Base-by-base conservation (phyloP, 2,888 invertebrate genomes). In the Noctua comes region DNA sequence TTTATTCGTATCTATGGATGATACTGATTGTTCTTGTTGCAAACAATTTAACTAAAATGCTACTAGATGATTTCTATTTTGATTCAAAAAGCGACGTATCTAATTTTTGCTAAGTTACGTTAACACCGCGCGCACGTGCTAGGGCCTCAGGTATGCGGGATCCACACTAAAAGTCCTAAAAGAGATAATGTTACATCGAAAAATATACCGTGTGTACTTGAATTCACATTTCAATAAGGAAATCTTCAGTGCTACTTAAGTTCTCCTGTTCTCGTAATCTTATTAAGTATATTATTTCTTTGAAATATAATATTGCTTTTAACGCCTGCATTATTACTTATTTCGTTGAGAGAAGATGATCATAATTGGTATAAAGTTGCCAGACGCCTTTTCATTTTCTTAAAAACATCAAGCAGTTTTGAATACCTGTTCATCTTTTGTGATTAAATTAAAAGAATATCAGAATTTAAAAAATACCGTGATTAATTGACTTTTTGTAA, bases 221-320 rank as follows among this genome's bases (percentile, higher is more conserved):
- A 57, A 71, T 62, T 59, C 27, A 48, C 43, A 70, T 73, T 64
- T 62, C 18, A 43, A 51, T 64, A 72, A 77, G 21, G 73, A 75
- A 81, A 73, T 70, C 74, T 77, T 68, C 66, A 79, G 51, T 21
- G 24, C 54, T 62, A 75, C 79, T 79, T 68, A 74, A 31, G 27
- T 46, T 66, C 72, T 83, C 84, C 68, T 57, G 74, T 76, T 79
- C 65, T 74, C 62, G 31, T 70, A 74, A 77, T 73, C 76, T 62
- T n/a, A 74, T 79, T 77, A 73, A 8, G 13, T 79, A 54, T 18
- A 36, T 73, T 73, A 73, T 84, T 68, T 82, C 73, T 79, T 87
- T 79, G 72, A 75, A 76, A 85, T 74, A 69, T 31, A 64, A 76
- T 79, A 77, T 79, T 48, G 64, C 76, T 77, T 69, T 77, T 48